A percentile compares a stretch with the other conserved stretches of the same genome.
These are phyloP conservation scores for Takifugu rubripes DNA, from an alignment of 2,797 vertebrate genomes.

Conservation along the genomic window DNA sequence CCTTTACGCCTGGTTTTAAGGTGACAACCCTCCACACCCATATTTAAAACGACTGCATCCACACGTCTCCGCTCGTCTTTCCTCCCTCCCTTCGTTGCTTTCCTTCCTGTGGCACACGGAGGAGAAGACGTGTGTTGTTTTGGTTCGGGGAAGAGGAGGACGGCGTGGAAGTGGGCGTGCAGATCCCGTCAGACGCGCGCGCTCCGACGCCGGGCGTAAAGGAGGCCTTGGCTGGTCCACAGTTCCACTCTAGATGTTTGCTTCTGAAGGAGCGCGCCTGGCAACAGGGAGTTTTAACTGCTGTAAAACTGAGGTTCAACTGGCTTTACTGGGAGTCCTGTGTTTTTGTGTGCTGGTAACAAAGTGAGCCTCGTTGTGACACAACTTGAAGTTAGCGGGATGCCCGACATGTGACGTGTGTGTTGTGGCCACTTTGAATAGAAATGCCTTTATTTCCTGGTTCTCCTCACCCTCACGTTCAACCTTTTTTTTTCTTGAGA, in stretches of 20 bases:
- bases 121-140: too few species aligned
- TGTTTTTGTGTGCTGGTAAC: slow-evolving; percentile 34
- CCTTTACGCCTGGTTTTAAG: slow-evolving; percentile 21
- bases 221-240: too few species aligned
- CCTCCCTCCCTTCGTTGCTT: too few species aligned
- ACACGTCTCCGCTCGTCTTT: too few species aligned
- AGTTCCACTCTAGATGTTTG: background rate
- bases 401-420: slow-evolving; percentile 37
- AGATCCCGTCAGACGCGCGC: too few species aligned
- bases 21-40: slow-evolving; percentile 11
- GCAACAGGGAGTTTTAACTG: slow-evolving; percentile 55
- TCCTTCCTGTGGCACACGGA: too few species aligned
- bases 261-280: slow-evolving; percentile 21
- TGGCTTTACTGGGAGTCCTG: slow-evolving; percentile 37
- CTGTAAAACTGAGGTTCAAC: slow-evolving; percentile 55
- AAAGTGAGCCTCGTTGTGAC: slow-evolving; percentile 44
- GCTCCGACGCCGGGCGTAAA: too few species aligned
- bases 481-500: slow-evolving; percentile 59
- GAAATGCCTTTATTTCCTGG: slow-evolving; percentile 65
- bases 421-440: slow-evolving; percentile 57
- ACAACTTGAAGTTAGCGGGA: slow-evolving; percentile 20
- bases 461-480: slow-evolving; percentile 48
- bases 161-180: too few species aligned
- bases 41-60: too few species aligned
- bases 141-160: too few species aligned